These are phyloP conservation scores for Meles meles DNA, from an alignment of 2,113 vertebrate genomes.

Conservation along the genomic window DNA sequence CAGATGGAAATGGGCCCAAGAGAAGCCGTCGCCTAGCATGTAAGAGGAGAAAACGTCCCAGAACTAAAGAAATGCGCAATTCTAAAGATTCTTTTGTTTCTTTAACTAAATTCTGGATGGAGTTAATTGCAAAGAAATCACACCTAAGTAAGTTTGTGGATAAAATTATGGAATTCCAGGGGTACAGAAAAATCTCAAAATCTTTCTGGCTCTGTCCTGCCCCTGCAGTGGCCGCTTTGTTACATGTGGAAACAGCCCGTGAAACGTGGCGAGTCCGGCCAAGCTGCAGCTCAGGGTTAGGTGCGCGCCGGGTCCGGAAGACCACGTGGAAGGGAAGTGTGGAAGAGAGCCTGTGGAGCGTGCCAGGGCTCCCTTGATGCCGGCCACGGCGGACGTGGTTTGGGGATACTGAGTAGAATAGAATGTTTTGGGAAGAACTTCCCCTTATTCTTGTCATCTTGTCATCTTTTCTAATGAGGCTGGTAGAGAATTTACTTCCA, in stretches of 20 bases:
- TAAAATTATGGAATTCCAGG: background rate
- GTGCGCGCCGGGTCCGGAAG: fast-evolving
- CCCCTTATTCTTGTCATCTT: background rate
- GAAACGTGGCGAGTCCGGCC: background rate
- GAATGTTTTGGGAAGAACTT: background rate
- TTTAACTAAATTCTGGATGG: background rate
- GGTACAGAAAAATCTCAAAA: background rate
- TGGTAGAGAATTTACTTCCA: background rate
- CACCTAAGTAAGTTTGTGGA: background rate
- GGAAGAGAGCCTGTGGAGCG: too few relatives aligned
- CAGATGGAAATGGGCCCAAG: background rate
- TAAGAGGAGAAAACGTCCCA: background rate
- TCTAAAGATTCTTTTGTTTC: background rate
- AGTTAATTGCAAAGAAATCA: background rate
- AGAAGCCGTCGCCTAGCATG: background rate
- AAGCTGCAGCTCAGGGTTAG: background rate
- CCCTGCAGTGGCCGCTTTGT: background rate
- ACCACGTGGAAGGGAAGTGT: too few relatives aligned
- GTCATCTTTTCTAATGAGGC: background rate
- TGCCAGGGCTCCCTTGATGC: too few relatives aligned
- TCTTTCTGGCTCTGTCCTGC: background rate
- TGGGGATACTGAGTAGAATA: background rate
- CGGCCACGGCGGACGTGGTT: background rate
- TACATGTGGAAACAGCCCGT: background rate
- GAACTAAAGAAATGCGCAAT: background rate